These are phyloP conservation scores for Campopleginae sp. DNA, from an alignment of 2,888 invertebrate species.

Conservation along the genomic window DNA sequence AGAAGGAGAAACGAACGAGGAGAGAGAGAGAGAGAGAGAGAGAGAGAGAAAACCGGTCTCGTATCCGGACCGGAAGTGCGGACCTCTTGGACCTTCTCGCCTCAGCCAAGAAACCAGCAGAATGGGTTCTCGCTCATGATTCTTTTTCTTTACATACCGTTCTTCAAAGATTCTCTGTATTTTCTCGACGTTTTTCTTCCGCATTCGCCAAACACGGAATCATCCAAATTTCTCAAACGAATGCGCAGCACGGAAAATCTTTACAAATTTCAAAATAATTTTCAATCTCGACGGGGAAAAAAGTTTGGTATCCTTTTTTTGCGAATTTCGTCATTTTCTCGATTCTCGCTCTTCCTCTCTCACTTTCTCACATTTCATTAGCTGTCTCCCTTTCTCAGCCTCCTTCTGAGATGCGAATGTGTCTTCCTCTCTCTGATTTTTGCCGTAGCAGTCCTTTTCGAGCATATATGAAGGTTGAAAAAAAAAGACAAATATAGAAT, in stretches of 20 bases:
- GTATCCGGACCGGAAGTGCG: conserved; percentile 83
- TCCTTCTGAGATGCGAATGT: conserved; percentile 12
- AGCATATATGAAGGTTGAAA: conserved; percentile 51
- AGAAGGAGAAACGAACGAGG: conserved; percentile 29
- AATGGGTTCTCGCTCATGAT: conserved; percentile 18
- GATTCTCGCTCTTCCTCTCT: not conserved
- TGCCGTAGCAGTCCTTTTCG: conserved; percentile 33
- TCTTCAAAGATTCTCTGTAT: conserved; percentile 41
- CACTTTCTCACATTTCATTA: conserved; percentile 1
- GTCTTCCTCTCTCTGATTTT: not conserved
- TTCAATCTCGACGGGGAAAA: not conserved
- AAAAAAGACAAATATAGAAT: conserved; percentile 70
- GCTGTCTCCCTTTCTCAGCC: not conserved
- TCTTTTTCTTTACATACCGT: conserved; percentile 20
- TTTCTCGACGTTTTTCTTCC: conserved; percentile 65
- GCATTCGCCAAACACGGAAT: conserved; percentile 14
- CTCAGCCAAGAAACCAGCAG: conserved; percentile 55
- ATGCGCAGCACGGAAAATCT: not conserved
- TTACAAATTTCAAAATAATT: not conserved
- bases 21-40: conserved; percentile 58
- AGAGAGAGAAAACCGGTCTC: conserved; percentile 80
- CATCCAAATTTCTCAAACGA: not conserved
- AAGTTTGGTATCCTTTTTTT: not conserved
- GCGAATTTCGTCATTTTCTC: not conserved
- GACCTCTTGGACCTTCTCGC: conserved; percentile 79